Base-by-base conservation (phyloP, 2,888 invertebrate genomes). In the Diarsia mendica region DNA sequence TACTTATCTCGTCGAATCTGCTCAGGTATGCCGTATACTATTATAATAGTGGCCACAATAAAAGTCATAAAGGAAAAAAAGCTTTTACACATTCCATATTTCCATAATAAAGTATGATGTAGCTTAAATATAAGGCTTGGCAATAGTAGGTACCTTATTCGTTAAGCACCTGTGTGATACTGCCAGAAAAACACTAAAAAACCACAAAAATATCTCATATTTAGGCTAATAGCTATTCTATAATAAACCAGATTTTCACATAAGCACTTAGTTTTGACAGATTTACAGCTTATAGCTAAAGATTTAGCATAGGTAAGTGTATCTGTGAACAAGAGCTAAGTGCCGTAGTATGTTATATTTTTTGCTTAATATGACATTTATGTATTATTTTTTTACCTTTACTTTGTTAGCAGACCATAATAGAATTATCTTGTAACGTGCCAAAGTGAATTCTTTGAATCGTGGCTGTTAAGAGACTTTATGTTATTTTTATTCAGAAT, bases 331-430 rank as follows among this genome's bases (percentile, higher is more conserved):
- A 58, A 46, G 20, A 67, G 33, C 49, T 87, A 85, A 87, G 87
- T 87, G 76, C 53, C 55, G 11, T 75, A 75, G 20, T 72, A 55
- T 28, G 20, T 80, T 58, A 85, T 82, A 77, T 72, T 77, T 82
- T 80, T 81, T 72, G 39, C 67, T 49, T 33, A 68, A 67, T 53
- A 75, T 55, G 46, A 76, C 60, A 68, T 77, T 72, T 77, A 80
- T 81, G 72, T 70, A 48, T 71, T 48, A 33, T 13, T 65, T 65
- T 28, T 67, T n/a, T 72, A 49, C 11, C 28, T 75, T 55, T 46
- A 28, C n/a, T 61, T 49, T 72, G 63, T 61, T 44, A 46, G 46
- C 23, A 46, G 49, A 20, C 33, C 23, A 15, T 75, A 65, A 68
- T 58, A 60, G 11, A 44, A 61, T 75, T 79, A 63, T 51, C 66